A percentile compares a stretch with the other conserved stretches of the same genome.
phyloP scores from a whole-genome alignment of 2,888 invertebrate species.

The Euclidia mi region DNA sequence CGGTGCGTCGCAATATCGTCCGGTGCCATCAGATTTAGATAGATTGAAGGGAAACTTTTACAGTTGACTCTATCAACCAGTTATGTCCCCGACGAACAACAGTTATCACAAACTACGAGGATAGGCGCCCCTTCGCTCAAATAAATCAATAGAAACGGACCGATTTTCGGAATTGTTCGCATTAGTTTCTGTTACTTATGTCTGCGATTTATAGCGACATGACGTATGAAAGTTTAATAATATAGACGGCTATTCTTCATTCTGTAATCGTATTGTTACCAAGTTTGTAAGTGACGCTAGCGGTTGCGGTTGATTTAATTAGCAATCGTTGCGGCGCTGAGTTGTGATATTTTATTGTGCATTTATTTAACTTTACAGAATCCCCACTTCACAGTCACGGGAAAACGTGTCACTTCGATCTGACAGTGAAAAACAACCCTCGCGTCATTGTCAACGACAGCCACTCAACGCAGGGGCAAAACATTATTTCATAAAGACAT shows the following conservation, averaged over 20 bases:
- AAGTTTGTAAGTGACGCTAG: neutral
- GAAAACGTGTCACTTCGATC: slow-evolving; percentile 87
- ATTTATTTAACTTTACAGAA: slow-evolving; percentile 80
- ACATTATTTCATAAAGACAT: slow-evolving; percentile 89
- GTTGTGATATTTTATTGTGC: slow-evolving; percentile 61
- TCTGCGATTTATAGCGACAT: slow-evolving; percentile 24
- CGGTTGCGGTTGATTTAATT: slow-evolving; percentile 6
- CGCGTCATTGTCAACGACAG: slow-evolving; percentile 87
- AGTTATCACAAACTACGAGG: slow-evolving; percentile 39
- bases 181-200: slow-evolving; percentile 43
- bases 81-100: slow-evolving; percentile 49
- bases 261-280: neutral
- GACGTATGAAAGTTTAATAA: neutral
- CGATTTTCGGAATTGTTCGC: slow-evolving; percentile 43
- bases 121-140: slow-evolving; percentile 33
- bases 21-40: slow-evolving; percentile 62
- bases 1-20: slow-evolving; percentile 65
- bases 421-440: slow-evolving; percentile 87
- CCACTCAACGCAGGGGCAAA: slow-evolving; percentile 82
- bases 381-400: slow-evolving; percentile 79
- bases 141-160: slow-evolving; percentile 52
- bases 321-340: slow-evolving; percentile 20
- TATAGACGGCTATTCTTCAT: neutral
- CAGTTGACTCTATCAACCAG: slow-evolving; percentile 64
- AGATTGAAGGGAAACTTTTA: slow-evolving; percentile 64